A percentile compares a stretch with the other conserved stretches of the same genome.
These are phyloP conservation scores for Hyppa rectilinea DNA, from an alignment of 2,888 invertebrate species.

Conservation along the genomic window DNA sequence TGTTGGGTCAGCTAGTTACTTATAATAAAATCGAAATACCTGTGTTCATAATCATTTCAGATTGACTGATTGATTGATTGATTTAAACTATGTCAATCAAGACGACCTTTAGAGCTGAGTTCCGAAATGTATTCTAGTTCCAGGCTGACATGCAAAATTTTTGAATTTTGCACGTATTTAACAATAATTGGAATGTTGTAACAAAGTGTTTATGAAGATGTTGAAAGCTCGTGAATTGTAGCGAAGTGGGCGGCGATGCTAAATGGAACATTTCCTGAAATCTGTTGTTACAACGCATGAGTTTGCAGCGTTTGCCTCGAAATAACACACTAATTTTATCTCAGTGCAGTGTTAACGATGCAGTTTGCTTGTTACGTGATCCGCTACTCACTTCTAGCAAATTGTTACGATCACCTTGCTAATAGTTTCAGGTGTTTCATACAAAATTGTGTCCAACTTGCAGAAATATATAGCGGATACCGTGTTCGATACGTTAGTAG, in stretches of 20 bases:
- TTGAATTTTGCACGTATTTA: conserved; percentile 51
- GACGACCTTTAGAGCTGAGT: not conserved
- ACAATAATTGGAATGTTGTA: conserved; percentile 71
- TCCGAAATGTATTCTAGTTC: conserved; percentile 35
- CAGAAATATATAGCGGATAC: conserved; percentile 19
- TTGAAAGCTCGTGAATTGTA: conserved; percentile 71
- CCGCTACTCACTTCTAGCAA: conserved; percentile 38
- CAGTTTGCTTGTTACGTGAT: conserved; percentile 68
- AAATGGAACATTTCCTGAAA: conserved; percentile 84
- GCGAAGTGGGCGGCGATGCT: conserved; percentile 70
- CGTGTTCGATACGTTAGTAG: conserved; percentile 4
- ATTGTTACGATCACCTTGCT: conserved; percentile 26
- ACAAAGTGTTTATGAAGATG: conserved; percentile 73
- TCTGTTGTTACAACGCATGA: conserved; percentile 77
- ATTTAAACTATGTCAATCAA: no score
- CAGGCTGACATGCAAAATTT: conserved; percentile 40
- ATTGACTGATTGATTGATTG: no score
- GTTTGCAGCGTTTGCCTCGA: conserved; percentile 77
- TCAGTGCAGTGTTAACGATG: conserved; percentile 71
- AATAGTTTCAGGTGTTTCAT: conserved; percentile 12
- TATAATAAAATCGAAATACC: no score
- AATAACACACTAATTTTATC: conserved; percentile 82
- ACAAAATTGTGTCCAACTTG: not conserved
- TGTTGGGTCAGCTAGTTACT: no score
- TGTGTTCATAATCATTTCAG: no score